Conservation (phyloP, 2,113 vertebrate genomes). For the Indri indri region DNA sequence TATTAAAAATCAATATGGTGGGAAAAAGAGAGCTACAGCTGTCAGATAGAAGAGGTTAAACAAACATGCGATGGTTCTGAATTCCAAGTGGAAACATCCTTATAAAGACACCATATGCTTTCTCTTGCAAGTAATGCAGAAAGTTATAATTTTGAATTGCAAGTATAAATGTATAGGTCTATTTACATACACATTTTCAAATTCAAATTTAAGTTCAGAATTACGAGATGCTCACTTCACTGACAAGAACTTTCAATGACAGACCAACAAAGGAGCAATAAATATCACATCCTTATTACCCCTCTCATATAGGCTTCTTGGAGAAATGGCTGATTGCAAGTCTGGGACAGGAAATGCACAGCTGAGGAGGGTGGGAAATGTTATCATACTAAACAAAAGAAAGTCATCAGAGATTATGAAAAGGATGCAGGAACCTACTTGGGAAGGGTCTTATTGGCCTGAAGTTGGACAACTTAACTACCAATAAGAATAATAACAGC, state of each 20-base stretch:
- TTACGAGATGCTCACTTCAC: neutral
- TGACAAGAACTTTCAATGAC: neutral
- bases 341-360: neutral
- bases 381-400: neutral
- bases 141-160: neutral
- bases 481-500: neutral
- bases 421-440: neutral
- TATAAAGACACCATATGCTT: neutral
- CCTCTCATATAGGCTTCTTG: neutral
- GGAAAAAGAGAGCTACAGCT: neutral
- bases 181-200: neutral
- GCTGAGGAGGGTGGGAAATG: neutral
- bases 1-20: neutral
- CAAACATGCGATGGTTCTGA: neutral
- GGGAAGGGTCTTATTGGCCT: neutral
- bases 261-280: neutral
- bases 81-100: neutral
- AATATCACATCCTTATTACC: neutral
- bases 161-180: neutral
- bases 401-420: neutral
- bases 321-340: neutral
- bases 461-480: neutral
- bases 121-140: neutral
- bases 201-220: conserved; percentile 1
- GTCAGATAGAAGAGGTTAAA: neutral